These are phyloP conservation scores for Pseudomyrmex concolor DNA, from an alignment of 1,140 invertebrate genomes.

Conservation along the genomic window DNA sequence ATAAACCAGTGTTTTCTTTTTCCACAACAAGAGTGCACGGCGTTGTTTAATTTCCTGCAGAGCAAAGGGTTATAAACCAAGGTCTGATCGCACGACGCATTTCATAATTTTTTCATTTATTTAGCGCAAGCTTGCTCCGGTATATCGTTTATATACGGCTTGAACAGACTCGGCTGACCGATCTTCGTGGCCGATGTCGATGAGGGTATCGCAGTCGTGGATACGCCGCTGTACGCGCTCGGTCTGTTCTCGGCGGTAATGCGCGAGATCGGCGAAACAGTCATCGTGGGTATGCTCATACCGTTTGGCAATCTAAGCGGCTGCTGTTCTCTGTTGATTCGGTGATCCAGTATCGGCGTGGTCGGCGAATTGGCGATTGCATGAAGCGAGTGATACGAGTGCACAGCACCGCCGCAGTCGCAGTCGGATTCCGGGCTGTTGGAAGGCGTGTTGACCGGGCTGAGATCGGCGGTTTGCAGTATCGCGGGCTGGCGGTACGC, in stretches of 20 bases:
- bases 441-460: conserved; percentile 78
- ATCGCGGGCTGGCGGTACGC: conserved; percentile 36
- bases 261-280: conserved; percentile 57
- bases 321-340: conserved; percentile 35
- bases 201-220: conserved; percentile 37
- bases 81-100: too few species aligned
- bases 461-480: conserved; percentile 59
- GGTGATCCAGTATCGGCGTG: conserved; percentile 5
- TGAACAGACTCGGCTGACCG: conserved; percentile 88
- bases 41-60: too few species aligned
- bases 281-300: conserved; percentile 61
- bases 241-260: conserved; percentile 64
- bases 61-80: too few species aligned
- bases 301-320: conserved; percentile 56
- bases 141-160: conserved; percentile 89
- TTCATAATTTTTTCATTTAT: neutral
- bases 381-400: conserved; percentile 59
- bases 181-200: conserved; percentile 76
- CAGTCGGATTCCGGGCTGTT: conserved; percentile 68
- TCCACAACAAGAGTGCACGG: too few species aligned
- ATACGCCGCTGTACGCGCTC: conserved; percentile 22
- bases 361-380: conserved; percentile 63
- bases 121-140: conserved; percentile 15
- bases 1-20: too few species aligned
- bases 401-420: conserved; percentile 56